Conservation (phyloP, 2,888 invertebrate species). For the Pyrgus malvae region DNA sequence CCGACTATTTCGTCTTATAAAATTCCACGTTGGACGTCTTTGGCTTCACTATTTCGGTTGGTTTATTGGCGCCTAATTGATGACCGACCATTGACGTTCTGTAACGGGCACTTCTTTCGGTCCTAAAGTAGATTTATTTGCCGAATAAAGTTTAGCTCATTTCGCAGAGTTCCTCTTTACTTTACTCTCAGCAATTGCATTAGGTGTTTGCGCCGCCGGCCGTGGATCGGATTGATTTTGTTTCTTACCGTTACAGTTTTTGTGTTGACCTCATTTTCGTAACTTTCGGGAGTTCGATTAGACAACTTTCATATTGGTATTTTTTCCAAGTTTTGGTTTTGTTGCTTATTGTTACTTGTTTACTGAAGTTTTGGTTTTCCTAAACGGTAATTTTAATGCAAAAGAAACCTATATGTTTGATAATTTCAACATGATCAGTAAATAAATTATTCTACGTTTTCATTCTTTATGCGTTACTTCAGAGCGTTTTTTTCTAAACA, state of each 20-base stretch:
- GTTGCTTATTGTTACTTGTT: background rate
- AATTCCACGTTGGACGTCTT: background rate
- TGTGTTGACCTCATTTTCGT: conserved; percentile 7
- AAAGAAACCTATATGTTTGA: no score
- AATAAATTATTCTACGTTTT: no score
- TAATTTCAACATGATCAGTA: no score
- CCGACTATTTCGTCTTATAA: no score
- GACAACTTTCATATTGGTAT: background rate
- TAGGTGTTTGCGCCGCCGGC: conserved; percentile 17
- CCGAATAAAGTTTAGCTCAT: conserved; percentile 21
- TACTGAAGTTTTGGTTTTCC: no score
- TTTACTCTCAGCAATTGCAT: conserved; percentile 19
- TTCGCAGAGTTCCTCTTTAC: conserved; percentile 14
- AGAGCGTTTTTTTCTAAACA: no score
- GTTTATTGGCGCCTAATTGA: conserved; percentile 17
- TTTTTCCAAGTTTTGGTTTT: background rate
- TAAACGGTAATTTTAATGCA: no score
- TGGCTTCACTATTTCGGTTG: background rate
- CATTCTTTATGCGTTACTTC: no score
- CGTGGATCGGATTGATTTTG: conserved; percentile 18
- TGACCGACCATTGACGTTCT: conserved; percentile 18
- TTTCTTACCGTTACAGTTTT: conserved; percentile 12
- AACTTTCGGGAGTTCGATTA: conserved; percentile 4
- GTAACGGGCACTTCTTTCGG: conserved; percentile 12
- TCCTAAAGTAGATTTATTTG: conserved; percentile 20